phyloP scores from a whole-genome alignment of 2,888 invertebrate species.

The Suillia variegata region DNA sequence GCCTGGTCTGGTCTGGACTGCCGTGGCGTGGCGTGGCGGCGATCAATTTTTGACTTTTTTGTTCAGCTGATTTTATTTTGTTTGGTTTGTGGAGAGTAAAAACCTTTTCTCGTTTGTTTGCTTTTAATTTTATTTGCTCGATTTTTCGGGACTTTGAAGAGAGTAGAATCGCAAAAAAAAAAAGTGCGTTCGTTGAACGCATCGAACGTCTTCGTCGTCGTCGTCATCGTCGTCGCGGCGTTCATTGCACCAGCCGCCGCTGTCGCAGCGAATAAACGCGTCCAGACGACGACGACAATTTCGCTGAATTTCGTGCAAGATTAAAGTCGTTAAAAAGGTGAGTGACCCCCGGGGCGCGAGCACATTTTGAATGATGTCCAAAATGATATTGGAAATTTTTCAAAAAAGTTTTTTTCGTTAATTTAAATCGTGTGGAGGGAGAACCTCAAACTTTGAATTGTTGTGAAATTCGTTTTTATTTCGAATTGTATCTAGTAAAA shows the following conservation, averaged over 20 bases:
- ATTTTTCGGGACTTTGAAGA: too few relatives aligned
- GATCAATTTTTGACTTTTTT: background rate
- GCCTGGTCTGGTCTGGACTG: too few relatives aligned
- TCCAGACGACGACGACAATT: background rate
- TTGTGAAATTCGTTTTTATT: too few relatives aligned
- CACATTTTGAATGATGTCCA: conserved; percentile 4
- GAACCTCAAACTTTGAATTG: too few relatives aligned
- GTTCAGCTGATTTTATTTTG: background rate
- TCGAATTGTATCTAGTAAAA: too few relatives aligned
- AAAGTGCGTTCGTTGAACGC: conserved; percentile 49
- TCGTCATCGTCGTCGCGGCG: too few relatives aligned
- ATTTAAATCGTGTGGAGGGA: too few relatives aligned
- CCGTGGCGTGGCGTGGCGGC: too few relatives aligned
- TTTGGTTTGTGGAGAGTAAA: conserved; percentile 12
- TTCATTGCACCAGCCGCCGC: conserved; percentile 4
- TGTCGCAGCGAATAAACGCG: background rate
- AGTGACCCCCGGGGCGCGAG: conserved; percentile 10
- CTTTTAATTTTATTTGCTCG: background rate
- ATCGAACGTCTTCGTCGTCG: background rate
- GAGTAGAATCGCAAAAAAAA: too few relatives aligned
- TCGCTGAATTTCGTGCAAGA: background rate
- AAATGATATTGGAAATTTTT: background rate
- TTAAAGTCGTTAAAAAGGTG: conserved; percentile 13
- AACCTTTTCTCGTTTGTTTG: background rate
- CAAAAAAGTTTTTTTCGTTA: background rate